Base-by-base conservation (phyloP, 1,140 invertebrate genomes). In the Stegodyphus dumicola region DNA sequence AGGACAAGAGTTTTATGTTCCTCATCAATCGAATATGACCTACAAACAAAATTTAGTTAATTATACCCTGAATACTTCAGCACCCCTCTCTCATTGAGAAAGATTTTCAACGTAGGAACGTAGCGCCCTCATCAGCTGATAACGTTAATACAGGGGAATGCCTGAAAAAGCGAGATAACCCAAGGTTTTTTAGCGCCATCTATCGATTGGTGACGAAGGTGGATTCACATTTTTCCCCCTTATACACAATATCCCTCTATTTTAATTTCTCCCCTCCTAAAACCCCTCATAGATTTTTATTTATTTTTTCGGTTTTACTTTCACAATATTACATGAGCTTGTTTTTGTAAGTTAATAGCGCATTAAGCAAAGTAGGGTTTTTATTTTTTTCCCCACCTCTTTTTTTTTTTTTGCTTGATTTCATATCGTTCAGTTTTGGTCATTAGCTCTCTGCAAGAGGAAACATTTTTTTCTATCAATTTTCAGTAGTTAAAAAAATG, bases 261-360 rank as follows among this genome's bases (percentile, higher is more conserved):
- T 77, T 77, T 66, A 52, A 73, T 65, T 73, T 81, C 48, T 79
- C 56, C 51, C 53, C 60, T 75, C 49, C 33, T 33, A 33, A 33
- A 81, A 51, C 80, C 71, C 80, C 60, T 54, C 80, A 65, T 69
- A 54, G 65, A 54, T 18, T 17, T 18, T 11, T 15, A 13, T 10
- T 64, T 71, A 71, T 83, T 83, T 66, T 75, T 65, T 75, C 13
- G 11, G 52, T 33, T 33, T 11, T 49, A n/a, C n/a, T 51, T 66
- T 75, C 71, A 83, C 80, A 66, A 65, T 81, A 60, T 83, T 51
- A 75, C 71, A 53, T 13, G 56, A 73, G 53, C 80, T 83, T 83
- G 80, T 83, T 83, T 83, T 83, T 83, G 80, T 83, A 83, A 83
- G 80, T 75, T 83, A 83, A 83, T 83, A 83, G 80, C 80, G 80